Evolutionary conservation across 2,113 vertebrate species (phyloP).

Genomic region (Hemibates koningsi): DNA sequence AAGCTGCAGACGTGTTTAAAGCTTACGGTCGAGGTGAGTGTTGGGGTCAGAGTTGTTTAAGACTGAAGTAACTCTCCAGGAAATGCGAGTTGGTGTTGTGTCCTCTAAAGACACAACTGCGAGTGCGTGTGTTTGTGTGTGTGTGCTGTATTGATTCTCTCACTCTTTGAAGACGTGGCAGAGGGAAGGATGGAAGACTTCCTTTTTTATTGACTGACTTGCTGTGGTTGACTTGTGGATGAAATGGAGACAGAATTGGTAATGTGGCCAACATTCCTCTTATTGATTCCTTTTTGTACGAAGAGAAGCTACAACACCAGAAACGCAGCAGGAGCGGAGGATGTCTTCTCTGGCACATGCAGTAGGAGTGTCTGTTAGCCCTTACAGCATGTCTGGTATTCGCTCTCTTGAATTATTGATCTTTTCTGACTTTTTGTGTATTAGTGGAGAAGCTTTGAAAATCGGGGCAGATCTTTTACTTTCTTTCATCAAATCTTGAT

Average conservation of each 20-base stretch:
- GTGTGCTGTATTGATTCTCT: conserved; percentile 48
- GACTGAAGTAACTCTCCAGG: background rate
- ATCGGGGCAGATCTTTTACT: background rate
- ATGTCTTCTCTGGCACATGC: background rate
- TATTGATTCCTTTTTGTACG: conserved; percentile 50
- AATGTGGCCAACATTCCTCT: conserved; percentile 33
- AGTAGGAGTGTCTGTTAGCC: background rate
- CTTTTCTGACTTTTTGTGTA: background rate
- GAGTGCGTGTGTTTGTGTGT: background rate
- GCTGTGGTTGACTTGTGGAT: conserved; percentile 54
- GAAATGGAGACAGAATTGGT: conserved; percentile 53
- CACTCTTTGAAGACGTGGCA: conserved; percentile 47
- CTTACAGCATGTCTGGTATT: background rate
- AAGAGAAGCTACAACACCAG: conserved; percentile 22
- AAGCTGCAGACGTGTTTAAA: background rate
- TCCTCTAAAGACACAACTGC: background rate
- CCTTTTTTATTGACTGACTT: conserved; percentile 50
- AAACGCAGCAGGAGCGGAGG: conserved; percentile 3
- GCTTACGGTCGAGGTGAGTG: background rate
- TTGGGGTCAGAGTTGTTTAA: background rate
- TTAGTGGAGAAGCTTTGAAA: conserved; percentile 10
- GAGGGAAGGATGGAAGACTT: conserved; percentile 40
- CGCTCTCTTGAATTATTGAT: conserved; percentile 50
- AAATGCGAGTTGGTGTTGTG: background rate
- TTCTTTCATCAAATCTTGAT: background rate